Conservation (phyloP, 1,140 invertebrate genomes). For the Brachionus rubens region DNA sequence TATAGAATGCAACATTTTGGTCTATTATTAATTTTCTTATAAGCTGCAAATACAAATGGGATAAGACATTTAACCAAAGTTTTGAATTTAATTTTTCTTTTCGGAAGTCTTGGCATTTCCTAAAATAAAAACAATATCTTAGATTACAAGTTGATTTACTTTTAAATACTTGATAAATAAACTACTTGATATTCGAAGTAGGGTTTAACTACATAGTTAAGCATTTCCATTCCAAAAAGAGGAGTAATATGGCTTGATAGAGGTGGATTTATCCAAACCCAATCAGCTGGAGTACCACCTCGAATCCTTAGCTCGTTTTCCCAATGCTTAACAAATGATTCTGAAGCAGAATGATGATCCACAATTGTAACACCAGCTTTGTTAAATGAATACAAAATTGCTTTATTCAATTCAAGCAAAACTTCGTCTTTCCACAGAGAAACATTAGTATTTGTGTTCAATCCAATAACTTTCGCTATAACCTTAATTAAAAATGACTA, state of each 20-base stretch:
- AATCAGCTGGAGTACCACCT: constrained; percentile 88
- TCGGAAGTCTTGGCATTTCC: constrained; percentile 78
- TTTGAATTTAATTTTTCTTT: constrained; percentile 87
- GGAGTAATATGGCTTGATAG: constrained; percentile 81
- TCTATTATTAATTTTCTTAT: constrained; percentile 79
- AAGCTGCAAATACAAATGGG: constrained; percentile 91
- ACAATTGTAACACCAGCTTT: constrained; percentile 82
- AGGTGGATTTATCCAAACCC: constrained; percentile 93
- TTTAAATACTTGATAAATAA: not conserved
- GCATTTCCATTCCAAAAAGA: constrained; percentile 94
- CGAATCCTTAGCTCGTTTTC: constrained; percentile 84
- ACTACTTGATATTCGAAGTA: constrained; percentile 83
- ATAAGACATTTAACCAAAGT: constrained; percentile 75
- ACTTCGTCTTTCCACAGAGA: constrained; percentile 89
- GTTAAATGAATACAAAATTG: constrained; percentile 86
- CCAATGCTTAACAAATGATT: constrained; percentile 90
- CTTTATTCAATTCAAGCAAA: constrained; percentile 81
- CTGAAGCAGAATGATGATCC: constrained; percentile 90
- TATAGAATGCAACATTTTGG: constrained; percentile 90
- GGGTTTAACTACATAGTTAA: constrained; percentile 80
- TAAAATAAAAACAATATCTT: constrained; percentile 46
- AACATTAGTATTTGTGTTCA: constrained; percentile 77
- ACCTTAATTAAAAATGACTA: too few relatives aligned
- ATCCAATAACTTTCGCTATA: constrained; percentile 77
- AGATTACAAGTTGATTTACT: not conserved